A percentile compares a stretch with the other conserved stretches of the same genome.
Conservation (phyloP, 1,140 invertebrate genomes). For the Drosophila pseudoobscura region DNA sequence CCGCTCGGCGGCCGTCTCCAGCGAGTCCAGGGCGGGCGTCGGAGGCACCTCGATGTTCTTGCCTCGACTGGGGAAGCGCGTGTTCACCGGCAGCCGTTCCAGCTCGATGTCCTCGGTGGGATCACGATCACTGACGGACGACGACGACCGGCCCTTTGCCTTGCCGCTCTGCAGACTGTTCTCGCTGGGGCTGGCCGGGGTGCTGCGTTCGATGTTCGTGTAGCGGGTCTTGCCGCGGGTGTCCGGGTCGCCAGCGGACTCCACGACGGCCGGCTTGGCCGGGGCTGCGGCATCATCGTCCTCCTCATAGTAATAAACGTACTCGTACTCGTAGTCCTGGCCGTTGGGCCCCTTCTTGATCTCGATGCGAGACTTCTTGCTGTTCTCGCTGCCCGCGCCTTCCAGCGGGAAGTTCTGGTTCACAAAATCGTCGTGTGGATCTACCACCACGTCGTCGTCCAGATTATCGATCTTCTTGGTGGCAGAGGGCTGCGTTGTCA, state of each 20-base stretch:
- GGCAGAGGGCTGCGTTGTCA: constrained; percentile 59
- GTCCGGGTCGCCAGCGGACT: constrained; percentile 40
- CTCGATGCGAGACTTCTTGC: constrained; percentile 88
- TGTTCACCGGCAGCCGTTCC: constrained; percentile 89
- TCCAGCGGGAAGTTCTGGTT: constrained; percentile 74
- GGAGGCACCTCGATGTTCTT: constrained; percentile 80
- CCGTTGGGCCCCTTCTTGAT: constrained; percentile 95
- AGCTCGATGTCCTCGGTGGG: constrained; percentile 85
- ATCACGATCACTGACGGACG: constrained; percentile 44
- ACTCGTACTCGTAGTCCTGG: constrained; percentile 95
- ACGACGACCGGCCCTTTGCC: constrained; percentile 82
- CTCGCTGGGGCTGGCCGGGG: constrained; percentile 82
- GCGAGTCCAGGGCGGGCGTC: constrained; percentile 70
- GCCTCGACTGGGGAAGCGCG: constrained; percentile 90
- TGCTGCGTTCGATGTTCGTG: constrained; percentile 87
- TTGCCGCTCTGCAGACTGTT: constrained; percentile 85
- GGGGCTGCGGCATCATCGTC: constrained; percentile 87
- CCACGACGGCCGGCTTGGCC: constrained; percentile 47
- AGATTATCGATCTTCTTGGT: constrained; percentile 59
- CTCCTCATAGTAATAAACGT: constrained; percentile 95
- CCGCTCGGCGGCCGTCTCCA: constrained; percentile 84
- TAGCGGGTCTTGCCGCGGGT: constrained; percentile 86
- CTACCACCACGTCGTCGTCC: constrained; percentile 63
- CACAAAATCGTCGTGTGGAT: constrained; percentile 73
- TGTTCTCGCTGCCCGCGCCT: constrained; percentile 77